Base-by-base conservation (phyloP, 2,113 vertebrate species). In the Cyphomyrus discorhynchus region DNA sequence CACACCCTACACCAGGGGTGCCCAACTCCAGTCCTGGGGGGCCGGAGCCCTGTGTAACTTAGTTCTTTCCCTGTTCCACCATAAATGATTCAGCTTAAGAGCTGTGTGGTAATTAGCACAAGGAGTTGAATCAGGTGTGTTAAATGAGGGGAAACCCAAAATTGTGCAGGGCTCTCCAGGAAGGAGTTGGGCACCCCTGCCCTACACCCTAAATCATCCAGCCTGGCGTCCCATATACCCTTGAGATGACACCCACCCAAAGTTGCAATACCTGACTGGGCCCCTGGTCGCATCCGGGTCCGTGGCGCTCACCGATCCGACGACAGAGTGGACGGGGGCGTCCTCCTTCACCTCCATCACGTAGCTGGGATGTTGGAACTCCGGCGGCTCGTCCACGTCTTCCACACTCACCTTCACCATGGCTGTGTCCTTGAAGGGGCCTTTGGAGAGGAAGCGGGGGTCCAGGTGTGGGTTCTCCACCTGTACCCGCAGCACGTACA, bases 331-430 rank as follows among this genome's bases (percentile, higher is more conserved):
- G 89, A 94, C 92, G 82, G 93, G 93, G 1, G 97, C 95, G 15
- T 98, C 97, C 93, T 99, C 98, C 89, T 96, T 97, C 31, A 98
- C 97, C 92, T 99, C 98, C 90, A 99, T 95, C 84, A 97, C 47
- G 83, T 99, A 99, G 88, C 95, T 96, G 88, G 95, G 90, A 56
- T 96, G 96, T 92, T 96, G 96, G 88, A 99, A 99, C 90, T 97
- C 92, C 0, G 98, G 98, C 0, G 98, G 98, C 92, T 99, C 98
- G 13, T 99, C 97, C 66, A 97, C 96, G 89, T 99, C 98, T 89
- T 99, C 97, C 88, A 99, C 97, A 0, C 92, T 50, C 50, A 99
- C 96, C 95, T 97, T 97, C 80, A 99, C 91, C 0, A 95, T 95
- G 82, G 98, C 97, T 10, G 96, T 95, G 83, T 99, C 98, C 91